Evolutionary conservation across 2,113 vertebrate genomes (phyloP).

Genomic region (Sorex fumeus): DNA sequence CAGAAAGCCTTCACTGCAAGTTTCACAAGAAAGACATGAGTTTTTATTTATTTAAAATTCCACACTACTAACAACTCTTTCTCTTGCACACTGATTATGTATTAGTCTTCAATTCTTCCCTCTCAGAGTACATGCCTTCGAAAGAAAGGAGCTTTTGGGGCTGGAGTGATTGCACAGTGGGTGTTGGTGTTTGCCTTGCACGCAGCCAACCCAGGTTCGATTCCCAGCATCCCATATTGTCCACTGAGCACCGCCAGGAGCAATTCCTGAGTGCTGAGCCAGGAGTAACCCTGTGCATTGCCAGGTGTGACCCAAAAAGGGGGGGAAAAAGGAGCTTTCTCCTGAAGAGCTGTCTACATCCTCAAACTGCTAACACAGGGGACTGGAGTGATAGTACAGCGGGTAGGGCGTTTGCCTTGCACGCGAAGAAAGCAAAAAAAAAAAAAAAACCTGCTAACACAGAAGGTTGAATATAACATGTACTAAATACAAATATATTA

Average conservation of each 20-base stretch:
- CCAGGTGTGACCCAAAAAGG: no score
- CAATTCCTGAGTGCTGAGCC: no score
- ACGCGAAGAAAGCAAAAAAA: no score
- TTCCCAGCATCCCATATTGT: no score
- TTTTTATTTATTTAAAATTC: constrained; percentile 14
- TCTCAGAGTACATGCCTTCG: constrained; percentile 26
- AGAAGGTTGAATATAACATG: background rate
- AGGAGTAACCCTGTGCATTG: no score
- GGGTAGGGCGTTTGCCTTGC: no score
- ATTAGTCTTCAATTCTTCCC: background rate
- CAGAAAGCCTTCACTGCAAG: constrained; percentile 13
- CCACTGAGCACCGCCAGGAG: no score
- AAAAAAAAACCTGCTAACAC: background rate
- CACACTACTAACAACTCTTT: background rate
- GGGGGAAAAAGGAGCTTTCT: constrained; percentile 5
- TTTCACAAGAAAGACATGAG: background rate
- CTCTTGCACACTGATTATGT: background rate
- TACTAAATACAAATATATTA: background rate
- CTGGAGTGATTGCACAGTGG: no score
- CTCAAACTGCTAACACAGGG: background rate
- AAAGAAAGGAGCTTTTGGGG: background rate
- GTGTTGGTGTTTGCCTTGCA: no score
- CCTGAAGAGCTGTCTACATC: background rate
- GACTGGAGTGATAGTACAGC: no score
- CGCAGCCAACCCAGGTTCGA: no score